Evolutionary conservation across 2,113 vertebrate genomes (phyloP).

Genomic region (Meles meles): DNA sequence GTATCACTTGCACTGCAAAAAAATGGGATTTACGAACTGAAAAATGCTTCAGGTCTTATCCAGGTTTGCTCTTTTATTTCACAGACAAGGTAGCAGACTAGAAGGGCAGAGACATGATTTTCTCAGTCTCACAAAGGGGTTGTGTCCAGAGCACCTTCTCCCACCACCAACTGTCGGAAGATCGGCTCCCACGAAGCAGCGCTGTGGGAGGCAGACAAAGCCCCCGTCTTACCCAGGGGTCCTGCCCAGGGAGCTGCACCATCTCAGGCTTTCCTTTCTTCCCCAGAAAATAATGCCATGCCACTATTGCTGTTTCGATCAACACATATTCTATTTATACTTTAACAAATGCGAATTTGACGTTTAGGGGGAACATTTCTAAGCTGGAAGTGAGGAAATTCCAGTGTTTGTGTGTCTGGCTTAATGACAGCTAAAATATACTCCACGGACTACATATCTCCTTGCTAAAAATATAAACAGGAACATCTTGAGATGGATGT

Average conservation of each 20-base stretch:
- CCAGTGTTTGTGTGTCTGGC: conserved; percentile 17
- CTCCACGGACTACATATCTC: background rate
- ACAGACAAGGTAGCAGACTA: background rate
- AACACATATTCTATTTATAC: conserved; percentile 55
- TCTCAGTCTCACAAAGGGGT: background rate
- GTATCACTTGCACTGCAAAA: background rate
- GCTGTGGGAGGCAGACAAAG: rapidly evolving
- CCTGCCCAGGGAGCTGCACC: background rate
- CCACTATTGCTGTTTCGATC: background rate
- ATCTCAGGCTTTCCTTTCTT: background rate
- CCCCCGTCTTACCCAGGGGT: rapidly evolving
- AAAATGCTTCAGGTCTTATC: background rate
- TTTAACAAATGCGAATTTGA: conserved; percentile 46
- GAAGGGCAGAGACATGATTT: background rate
- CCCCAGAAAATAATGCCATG: conserved; percentile 29
- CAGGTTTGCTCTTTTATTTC: background rate
- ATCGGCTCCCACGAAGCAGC: rapidly evolving
- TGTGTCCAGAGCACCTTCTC: background rate
- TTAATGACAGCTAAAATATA: conserved; percentile 46
- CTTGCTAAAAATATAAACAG: conserved; percentile 59
- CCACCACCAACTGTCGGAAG: rapidly evolving
- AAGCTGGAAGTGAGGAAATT: conserved; percentile 49
- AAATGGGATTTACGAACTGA: background rate
- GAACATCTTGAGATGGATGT: conserved; percentile 41
- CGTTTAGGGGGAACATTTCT: background rate